Conservation (phyloP, 2,113 vertebrate species). For the Rallus limicola region DNA sequence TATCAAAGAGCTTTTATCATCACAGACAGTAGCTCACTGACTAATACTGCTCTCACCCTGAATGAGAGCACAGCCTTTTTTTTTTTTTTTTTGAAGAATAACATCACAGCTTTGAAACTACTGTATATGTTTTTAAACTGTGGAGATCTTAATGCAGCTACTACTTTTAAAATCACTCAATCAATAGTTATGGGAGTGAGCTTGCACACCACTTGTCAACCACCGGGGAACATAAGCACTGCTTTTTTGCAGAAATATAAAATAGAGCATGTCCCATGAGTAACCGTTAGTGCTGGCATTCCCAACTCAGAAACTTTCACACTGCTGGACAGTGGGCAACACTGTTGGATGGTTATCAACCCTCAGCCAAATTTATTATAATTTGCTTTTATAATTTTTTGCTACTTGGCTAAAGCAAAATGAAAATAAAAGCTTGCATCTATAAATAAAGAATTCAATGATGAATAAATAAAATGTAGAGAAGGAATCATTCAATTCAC, state of each 20-base stretch:
- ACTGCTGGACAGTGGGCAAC: background rate
- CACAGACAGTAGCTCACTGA: background rate
- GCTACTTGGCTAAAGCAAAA: background rate
- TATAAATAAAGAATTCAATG: background rate
- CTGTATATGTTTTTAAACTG: background rate
- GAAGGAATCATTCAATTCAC: background rate
- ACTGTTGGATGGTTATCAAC: background rate
- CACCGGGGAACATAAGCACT: background rate
- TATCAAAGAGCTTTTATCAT: background rate
- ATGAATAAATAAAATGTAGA: background rate
- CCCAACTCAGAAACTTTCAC: background rate
- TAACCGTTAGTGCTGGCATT: background rate
- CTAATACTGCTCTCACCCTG: background rate
- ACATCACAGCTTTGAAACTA: background rate
- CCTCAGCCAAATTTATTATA: background rate
- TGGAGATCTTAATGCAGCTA: background rate
- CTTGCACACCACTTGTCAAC: background rate
- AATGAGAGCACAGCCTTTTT: background rate
- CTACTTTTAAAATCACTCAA: background rate
- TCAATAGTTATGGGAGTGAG: background rate
- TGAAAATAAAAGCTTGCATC: background rate
- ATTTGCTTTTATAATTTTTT: background rate
- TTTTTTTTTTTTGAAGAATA: background rate
- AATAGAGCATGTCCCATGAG: background rate
- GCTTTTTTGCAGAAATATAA: background rate